Percentiles rank a stretch among this genome's conserved stretches.
phyloP scores from a whole-genome alignment of 2,888 invertebrate genomes.

The Lissocephala sabroskyi region DNA sequence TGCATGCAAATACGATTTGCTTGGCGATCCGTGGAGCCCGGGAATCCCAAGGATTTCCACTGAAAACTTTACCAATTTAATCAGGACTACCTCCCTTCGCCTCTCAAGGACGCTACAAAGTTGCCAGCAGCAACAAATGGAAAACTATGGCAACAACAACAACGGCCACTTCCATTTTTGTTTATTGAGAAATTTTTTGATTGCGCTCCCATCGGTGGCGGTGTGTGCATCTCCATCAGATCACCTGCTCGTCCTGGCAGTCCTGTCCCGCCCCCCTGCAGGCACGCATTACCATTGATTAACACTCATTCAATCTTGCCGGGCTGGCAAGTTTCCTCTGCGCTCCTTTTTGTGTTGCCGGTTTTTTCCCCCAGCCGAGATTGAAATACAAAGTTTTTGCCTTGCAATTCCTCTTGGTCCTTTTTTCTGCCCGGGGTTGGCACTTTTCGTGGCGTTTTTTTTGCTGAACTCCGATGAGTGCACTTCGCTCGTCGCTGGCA shows the following conservation, averaged over 20 bases:
- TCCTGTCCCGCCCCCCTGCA: conserved; percentile 33
- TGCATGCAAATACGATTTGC: conserved; percentile 36
- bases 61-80: conserved; percentile 9
- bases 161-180: conserved; percentile 7
- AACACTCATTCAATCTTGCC: conserved; percentile 47
- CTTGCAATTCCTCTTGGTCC: conserved; percentile 7
- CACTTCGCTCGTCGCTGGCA: conserved; percentile 19
- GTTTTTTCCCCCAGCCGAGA: conserved; percentile 56
- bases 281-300: conserved; percentile 62
- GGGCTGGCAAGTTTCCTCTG: not conserved
- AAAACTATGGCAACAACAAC: conserved; percentile 10
- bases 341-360: conserved; percentile 9
- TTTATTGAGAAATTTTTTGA: conserved; percentile 38
- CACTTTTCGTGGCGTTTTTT: conserved; percentile 8
- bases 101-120: no score
- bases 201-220: conserved; percentile 24
- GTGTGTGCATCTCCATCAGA: not conserved
- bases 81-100: no score
- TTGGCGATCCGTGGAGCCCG: no score
- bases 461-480: conserved; percentile 41
- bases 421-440: no score
- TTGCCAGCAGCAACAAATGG: conserved; percentile 5
- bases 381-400: conserved; percentile 58
- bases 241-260: not conserved
- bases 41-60: conserved; percentile 5